phyloP scores from a whole-genome alignment of 2,888 invertebrate species.

The Andrena bicolor region DNA sequence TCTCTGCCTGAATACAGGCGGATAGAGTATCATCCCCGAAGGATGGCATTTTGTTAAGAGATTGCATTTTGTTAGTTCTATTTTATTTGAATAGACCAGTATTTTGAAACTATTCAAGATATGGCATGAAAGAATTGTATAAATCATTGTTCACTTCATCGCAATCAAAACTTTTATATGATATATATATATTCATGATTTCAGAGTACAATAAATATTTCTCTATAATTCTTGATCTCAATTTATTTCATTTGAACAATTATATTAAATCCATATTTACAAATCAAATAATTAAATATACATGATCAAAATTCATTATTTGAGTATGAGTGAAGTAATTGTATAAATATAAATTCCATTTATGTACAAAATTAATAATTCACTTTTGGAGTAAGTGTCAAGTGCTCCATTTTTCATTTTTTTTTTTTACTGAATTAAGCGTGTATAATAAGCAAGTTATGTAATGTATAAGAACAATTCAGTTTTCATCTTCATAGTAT shows the following conservation, averaged over 20 bases:
- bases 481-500: not conserved
- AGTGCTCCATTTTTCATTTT: not conserved
- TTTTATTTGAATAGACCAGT: slow-evolving; percentile 9
- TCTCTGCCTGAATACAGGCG: slow-evolving; percentile 56
- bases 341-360: slow-evolving; percentile 3
- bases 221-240: not conserved
- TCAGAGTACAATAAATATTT: not conserved
- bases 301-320: not conserved
- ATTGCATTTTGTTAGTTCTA: slow-evolving; percentile 36
- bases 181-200: slow-evolving; percentile 9
- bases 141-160: slow-evolving; percentile 22
- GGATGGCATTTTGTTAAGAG: slow-evolving; percentile 65
- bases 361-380: slow-evolving; percentile 26
- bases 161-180: not conserved
- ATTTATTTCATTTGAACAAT: slow-evolving; percentile 19
- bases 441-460: not conserved
- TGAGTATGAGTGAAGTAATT: not conserved
- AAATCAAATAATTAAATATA: not conserved
- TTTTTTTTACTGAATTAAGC: not conserved
- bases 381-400: not conserved
- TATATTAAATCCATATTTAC: slow-evolving; percentile 1
- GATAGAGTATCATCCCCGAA: slow-evolving; percentile 67
- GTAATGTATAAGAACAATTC: not conserved
- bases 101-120: slow-evolving; percentile 4
- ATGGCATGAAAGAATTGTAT: not conserved